phyloP scores from a whole-genome alignment of 2,797 vertebrate genomes.

The Ataeniobius toweri region DNA sequence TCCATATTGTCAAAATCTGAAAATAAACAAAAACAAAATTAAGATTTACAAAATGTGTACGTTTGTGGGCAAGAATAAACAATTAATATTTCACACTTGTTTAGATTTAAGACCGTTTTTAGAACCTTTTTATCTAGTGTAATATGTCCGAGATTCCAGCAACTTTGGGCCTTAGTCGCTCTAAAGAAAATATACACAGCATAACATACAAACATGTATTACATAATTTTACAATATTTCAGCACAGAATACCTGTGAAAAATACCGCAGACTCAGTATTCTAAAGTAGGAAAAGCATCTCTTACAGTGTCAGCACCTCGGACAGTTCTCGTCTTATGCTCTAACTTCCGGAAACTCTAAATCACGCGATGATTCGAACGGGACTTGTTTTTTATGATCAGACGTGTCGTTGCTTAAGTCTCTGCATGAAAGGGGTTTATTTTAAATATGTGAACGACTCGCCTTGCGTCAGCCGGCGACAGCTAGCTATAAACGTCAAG shows the following conservation, averaged over 20 bases:
- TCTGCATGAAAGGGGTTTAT: neutral
- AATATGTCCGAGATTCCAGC: neutral
- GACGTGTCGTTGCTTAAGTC: neutral
- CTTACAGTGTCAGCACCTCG: constrained; percentile 73
- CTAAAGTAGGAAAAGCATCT: constrained; percentile 22
- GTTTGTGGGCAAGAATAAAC: neutral
- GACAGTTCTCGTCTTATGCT: constrained; percentile 64
- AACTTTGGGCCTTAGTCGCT: neutral
- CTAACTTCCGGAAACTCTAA: constrained; percentile 58
- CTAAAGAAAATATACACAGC: neutral
- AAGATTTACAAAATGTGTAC: neutral
- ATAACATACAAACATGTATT: neutral
- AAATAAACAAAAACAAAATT: neutral
- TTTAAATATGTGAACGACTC: neutral
- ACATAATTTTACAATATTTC: neutral
- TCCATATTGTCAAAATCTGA: constrained; percentile 55
- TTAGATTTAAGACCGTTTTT: neutral
- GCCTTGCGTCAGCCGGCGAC: rapidly evolving
- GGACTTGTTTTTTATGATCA: too few species aligned
- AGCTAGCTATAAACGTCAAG: neutral
- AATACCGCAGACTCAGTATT: neutral
- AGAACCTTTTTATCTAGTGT: neutral
- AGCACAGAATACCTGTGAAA: neutral
- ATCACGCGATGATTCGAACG: constrained; percentile 48
- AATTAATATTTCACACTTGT: neutral